phyloP scores from a whole-genome alignment of 2,888 invertebrate species.

The Pseudococcus viburni region DNA sequence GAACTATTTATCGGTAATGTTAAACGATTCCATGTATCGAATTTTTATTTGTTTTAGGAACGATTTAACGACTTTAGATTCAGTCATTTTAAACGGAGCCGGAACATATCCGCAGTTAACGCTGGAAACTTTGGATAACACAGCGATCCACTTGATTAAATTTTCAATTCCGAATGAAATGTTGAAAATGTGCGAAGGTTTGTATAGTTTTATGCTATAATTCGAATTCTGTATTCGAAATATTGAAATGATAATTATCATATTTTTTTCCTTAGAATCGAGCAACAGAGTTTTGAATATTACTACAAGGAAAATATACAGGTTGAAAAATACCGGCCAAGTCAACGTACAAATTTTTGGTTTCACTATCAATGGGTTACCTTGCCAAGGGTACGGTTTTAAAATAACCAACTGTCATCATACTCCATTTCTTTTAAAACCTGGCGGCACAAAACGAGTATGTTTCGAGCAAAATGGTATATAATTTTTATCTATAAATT shows the following conservation, averaged over 20 bases:
- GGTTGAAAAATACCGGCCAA: slow-evolving; percentile 91
- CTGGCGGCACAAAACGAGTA: slow-evolving; percentile 77
- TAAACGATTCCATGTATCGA: background rate
- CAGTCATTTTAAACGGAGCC: slow-evolving; percentile 50
- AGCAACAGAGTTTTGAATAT: slow-evolving; percentile 72
- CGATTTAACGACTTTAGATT: slow-evolving; percentile 61
- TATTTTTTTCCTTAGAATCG: slow-evolving; percentile 62
- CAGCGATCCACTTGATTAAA: slow-evolving; percentile 43
- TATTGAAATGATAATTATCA: slow-evolving; percentile 27
- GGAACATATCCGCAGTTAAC: slow-evolving; percentile 59
- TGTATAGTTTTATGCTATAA: background rate
- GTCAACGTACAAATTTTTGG: slow-evolving; percentile 84
- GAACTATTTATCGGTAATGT: background rate
- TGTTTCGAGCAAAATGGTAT: background rate
- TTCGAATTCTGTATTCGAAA: background rate
- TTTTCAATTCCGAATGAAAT: slow-evolving; percentile 58
- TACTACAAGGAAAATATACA: slow-evolving; percentile 85
- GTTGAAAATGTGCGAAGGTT: slow-evolving; percentile 61
- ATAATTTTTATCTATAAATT: no score
- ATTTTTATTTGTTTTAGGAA: slow-evolving; percentile 42
- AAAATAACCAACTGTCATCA: slow-evolving; percentile 79
- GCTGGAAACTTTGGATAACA: slow-evolving; percentile 49
- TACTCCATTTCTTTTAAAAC: slow-evolving; percentile 78
- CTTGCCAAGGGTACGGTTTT: slow-evolving; percentile 86
- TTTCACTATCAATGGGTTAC: slow-evolving; percentile 78